Evolutionary conservation across 2,888 invertebrate genomes (phyloP).

Genomic region (Mellilla xanthometata): DNA sequence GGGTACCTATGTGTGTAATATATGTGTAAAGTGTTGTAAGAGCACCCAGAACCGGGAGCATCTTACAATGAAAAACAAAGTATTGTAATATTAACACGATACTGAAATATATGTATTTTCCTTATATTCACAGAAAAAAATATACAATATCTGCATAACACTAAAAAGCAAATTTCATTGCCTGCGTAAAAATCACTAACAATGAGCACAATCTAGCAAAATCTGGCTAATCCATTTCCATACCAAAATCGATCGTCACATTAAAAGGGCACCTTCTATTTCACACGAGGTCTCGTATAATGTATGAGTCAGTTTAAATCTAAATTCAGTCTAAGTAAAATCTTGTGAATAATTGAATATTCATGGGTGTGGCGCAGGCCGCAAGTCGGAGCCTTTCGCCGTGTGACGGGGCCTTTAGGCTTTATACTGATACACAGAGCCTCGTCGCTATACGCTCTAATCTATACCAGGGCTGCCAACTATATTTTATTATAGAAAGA

Average conservation of each 20-base stretch:
- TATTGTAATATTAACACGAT: no score
- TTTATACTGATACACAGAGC: slow-evolving; percentile 27
- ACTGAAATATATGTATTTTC: no score
- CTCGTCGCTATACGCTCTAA: slow-evolving; percentile 33
- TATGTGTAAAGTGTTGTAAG: no score
- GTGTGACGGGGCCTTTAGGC: slow-evolving; percentile 62
- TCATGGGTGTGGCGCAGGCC: slow-evolving; percentile 69
- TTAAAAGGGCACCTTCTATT: slow-evolving; percentile 25
- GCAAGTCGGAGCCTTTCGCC: slow-evolving; percentile 65
- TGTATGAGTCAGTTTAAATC: slow-evolving; percentile 50
- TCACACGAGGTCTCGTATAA: slow-evolving; percentile 27
- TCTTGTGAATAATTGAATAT: slow-evolving; percentile 75
- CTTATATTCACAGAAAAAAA: no score
- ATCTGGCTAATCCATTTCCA: neutral
- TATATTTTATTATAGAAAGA: no score
- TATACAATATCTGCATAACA: no score
- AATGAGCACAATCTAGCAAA: no score
- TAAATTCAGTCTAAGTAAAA: slow-evolving; percentile 63
- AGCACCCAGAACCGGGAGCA: no score
- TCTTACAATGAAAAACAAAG: no score
- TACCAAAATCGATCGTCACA: slow-evolving; percentile 12
- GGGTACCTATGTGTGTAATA: no score
- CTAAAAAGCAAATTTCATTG: no score
- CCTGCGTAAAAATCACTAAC: no score
- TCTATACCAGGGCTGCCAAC: slow-evolving; percentile 48